Base-by-base conservation (phyloP, 2,113 vertebrate species). In the Oncorhynchus kisutch region DNA sequence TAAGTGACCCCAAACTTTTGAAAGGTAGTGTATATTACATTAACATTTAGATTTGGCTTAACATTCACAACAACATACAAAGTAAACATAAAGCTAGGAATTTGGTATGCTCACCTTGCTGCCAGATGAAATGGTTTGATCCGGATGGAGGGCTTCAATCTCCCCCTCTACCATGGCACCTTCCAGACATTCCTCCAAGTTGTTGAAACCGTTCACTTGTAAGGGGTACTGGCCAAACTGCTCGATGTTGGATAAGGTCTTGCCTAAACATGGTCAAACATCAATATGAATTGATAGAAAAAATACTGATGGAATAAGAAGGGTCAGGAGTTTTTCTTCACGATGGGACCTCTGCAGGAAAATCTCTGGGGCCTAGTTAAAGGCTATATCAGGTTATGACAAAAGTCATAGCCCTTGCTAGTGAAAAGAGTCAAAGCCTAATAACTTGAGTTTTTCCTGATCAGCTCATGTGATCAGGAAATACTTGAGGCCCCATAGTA, bases 161-260 rank as follows among this genome's bases (percentile, higher is more conserved):
- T 98, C 97, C 29, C 92, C 94, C 88, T 97, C 98, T 27, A 97
- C 93, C 96, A 98, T 97, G 27, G 97, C 97, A 2, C 96, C 96
- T 92, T 98, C 98, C 80, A 99, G 90, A 85, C 98, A 99, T 76
- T 99, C 96, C 0, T 93, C 94, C 90, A 99, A 88, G 91, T 98
- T 96, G 71, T 78, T 95, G 88, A 97, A 99, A 67, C 96, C 97
- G 0, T 99, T 99, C 49, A 99, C 98, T 91, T 97, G 97, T 39
- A 99, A 94, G 24, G 98, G 98, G 78, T 98, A 99, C 92, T 99
- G 98, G 39, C 98, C 98, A 72, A 99, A 99, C 82, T 97, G 95
- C 92, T 99, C 97, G 0, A 95, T 95, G 83, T 96, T 98, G 84
- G 93, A 97, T 76, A 97, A 92, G 1, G 91, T 90, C 74, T 96